phyloP scores from a whole-genome alignment of 2,113 vertebrate species.

The Eptesicus fuscus region DNA sequence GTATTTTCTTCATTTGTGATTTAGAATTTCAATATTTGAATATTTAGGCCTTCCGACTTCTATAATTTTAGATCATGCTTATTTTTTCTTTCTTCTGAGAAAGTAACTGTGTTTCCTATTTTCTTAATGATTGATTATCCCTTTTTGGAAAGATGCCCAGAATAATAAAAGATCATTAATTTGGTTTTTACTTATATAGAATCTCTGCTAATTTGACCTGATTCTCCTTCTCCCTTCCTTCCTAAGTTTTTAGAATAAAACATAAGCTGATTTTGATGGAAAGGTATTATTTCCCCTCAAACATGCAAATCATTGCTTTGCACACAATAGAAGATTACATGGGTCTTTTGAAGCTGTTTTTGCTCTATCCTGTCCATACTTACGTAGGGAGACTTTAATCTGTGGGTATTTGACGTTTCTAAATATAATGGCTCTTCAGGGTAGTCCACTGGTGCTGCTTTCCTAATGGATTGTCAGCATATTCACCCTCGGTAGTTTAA shows the following conservation, averaged over 20 bases:
- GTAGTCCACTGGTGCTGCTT: not conserved
- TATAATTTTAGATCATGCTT: not conserved
- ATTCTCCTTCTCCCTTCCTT: not conserved
- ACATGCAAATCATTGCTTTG: not conserved
- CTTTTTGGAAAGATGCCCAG: constrained; percentile 13
- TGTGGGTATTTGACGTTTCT: not conserved
- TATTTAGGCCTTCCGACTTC: not conserved
- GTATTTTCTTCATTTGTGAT: constrained; percentile 24
- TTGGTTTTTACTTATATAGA: constrained; percentile 19
- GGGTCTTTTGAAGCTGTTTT: not conserved
- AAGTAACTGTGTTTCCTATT: not conserved
- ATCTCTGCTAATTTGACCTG: not conserved
- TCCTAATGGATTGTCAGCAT: not conserved
- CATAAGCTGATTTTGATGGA: not conserved
- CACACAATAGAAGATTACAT: not conserved
- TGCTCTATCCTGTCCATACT: not conserved
- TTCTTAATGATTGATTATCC: not conserved
- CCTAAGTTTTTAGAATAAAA: constrained; percentile 45
- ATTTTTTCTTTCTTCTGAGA: constrained; percentile 2
- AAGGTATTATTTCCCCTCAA: not conserved
- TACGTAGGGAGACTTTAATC: not conserved
- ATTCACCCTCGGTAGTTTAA: not conserved
- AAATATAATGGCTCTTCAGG: not conserved
- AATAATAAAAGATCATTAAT: constrained; percentile 47
- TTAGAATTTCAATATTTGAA: not conserved